Evolutionary conservation across 2,888 invertebrate genomes (phyloP), one percentile per base, ranked within the genome.

Genomic region (Pyrrhopygopsis socrates): DNA sequence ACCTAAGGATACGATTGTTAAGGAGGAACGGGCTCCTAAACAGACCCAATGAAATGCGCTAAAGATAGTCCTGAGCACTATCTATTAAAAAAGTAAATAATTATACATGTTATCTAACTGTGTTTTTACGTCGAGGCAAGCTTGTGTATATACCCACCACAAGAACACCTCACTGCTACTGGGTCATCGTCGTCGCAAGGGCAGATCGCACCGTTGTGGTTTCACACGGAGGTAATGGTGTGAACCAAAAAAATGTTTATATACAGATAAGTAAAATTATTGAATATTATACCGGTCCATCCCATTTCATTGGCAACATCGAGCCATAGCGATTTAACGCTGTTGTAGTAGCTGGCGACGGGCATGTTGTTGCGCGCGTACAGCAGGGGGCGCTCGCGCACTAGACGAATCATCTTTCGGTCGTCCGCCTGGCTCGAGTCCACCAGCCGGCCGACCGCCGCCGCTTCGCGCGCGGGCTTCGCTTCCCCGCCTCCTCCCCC

Each of bases 331-430:
- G 86, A 83, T 95, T 97, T 97, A 89, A 97, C 97, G 91, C 96
- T 96, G 91, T 96, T 92, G 95, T 97, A 97, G 96, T 97, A 97
- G 95, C 97, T 97, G 87, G 98, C 98, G 45, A 97, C 97, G 75
- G 98, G 97, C 97, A 97, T 96, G 95, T 97, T 97, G 96, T 96
- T 97, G 77, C 98, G 95, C 91, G 97, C 97, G 95, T 97, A 98
- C 93, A 98, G 95, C 95, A 97, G 95, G 74, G 95, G 96, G 74
- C 97, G 96, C 94, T 93, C 97, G 92, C 96, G 96, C 95, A 98
- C 98, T 93, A 97, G 95, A 76, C 94, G 93, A 93, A 98, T 98
- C 95, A 98, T 96, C 86, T 95, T 95, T 76, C 97, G 96, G 95
- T 98, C 98, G 93, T 97, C 98, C 60, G 97, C 97, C 95, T 97